Evolutionary conservation across 2,797 vertebrate species (phyloP), one percentile per base, ranked within the genome.

Genomic region (Apogon hyalosoma): DNA sequence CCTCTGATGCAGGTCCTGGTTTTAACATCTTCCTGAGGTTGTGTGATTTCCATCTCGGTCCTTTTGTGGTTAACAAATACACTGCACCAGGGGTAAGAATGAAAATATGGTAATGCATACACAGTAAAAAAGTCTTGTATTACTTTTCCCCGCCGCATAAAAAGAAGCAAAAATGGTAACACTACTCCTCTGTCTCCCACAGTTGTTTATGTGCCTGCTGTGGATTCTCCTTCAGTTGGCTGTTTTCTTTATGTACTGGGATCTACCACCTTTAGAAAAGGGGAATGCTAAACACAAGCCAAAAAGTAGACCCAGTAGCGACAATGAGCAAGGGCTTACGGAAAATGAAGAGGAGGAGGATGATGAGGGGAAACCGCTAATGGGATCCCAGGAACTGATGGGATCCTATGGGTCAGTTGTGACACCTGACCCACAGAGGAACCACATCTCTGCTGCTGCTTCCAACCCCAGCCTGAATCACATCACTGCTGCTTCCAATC

Each of bases 11-110:
- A 96, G 95, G 95, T 66, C 95, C 95, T 46, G 95, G 90, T 3
- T 96, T 95, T 75, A 96, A 96, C 79, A 86, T 96, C 59, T 95
- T 96, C 82, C 88, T 96, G 51, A 89, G 95, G 58, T 86, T 95
- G 28, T 95, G 91, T 81, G 85, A 95, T 81, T 96, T 96, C 81
- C 51, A 73, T 0, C 0, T 96, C 48, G 95, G 95, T 16, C 94
- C 94, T 0, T 95, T 96, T 66, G 72, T 87, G 51, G 92, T 95
- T 55, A 93, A 95, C 73, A 96, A 95, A 82, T 95, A 90, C 55
- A 95, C 95, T 0, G 89, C 94, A 0, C 95, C 95, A 0, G 95
- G 95, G 89, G 95, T 96, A 91, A 94, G 91, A 63, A 63, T 31
- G 8, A 5, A 50, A 47, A 18, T 39, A 19, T 43, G 13, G 0